A percentile compares a stretch with the other conserved stretches of the same genome.
phyloP scores from a whole-genome alignment of 2,113 vertebrate species.

The Notarius lentiginosus region DNA sequence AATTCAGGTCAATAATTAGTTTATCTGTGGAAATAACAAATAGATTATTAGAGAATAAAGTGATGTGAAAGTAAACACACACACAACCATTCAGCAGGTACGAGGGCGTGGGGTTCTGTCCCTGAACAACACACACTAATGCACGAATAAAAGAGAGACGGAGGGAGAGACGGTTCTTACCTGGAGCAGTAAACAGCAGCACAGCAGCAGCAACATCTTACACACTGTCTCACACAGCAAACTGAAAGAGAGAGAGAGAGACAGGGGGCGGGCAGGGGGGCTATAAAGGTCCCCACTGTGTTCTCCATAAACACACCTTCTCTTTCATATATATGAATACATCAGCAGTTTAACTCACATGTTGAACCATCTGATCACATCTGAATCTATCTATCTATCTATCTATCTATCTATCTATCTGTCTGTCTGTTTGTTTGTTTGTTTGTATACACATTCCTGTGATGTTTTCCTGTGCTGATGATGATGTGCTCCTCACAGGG shows the following conservation, averaged over 20 bases:
- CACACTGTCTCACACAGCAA: not conserved
- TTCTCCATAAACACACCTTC: not conserved
- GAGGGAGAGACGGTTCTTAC: not conserved
- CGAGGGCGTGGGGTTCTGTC: not conserved
- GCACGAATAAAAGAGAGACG: not conserved
- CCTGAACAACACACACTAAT: not conserved
- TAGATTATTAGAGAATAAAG: not conserved
- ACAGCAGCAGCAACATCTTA: constrained; percentile 31
- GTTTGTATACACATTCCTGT: too few species aligned
- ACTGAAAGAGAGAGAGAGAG: not conserved
- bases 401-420: not conserved
- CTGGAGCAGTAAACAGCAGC: constrained; percentile 24
- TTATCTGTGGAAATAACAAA: not conserved
- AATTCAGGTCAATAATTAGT: not conserved
- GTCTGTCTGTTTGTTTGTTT: not conserved
- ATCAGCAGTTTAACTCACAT: not conserved
- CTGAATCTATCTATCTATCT: not conserved
- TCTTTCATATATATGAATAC: not conserved
- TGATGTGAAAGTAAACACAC: not conserved
- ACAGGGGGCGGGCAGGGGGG: not conserved
- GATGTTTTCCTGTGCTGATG: too few species aligned
- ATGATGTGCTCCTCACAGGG: too few species aligned
- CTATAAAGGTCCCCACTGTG: not conserved
- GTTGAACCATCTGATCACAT: too few species aligned
- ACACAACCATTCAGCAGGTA: not conserved